Percentiles rank a stretch among this genome's conserved stretches.
Conservation (phyloP, 2,113 vertebrate species). For the Cisticola juncidis region DNA sequence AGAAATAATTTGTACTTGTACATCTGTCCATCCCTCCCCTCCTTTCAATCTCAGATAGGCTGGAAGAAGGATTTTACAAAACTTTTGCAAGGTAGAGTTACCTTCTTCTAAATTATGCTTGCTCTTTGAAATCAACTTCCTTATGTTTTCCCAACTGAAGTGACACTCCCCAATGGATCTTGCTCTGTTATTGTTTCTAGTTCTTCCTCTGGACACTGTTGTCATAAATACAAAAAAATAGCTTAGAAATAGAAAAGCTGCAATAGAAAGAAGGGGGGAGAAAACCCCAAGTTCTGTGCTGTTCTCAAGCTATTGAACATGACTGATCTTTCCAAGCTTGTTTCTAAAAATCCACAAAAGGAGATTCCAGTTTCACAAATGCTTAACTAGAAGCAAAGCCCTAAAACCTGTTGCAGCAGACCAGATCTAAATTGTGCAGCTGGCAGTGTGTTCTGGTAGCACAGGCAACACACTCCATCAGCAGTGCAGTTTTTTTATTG, state of each 20-base stretch:
- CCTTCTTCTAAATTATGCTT: background rate
- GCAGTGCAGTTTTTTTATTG: background rate
- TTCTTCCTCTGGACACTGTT: background rate
- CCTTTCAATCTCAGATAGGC: background rate
- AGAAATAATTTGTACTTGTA: background rate
- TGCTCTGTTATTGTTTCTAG: background rate
- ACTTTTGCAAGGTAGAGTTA: background rate
- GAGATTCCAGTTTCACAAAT: background rate
- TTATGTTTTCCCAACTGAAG: background rate
- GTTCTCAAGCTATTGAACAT: background rate
- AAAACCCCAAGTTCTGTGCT: accelerated
- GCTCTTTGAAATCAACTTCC: background rate
- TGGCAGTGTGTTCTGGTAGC: background rate
- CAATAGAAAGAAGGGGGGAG: background rate
- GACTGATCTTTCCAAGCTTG: background rate
- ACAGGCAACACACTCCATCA: background rate
- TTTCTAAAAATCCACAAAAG: background rate
- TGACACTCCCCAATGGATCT: background rate
- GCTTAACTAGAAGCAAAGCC: background rate
- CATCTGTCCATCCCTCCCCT: background rate
- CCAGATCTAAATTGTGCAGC: background rate
- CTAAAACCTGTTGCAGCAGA: background rate
- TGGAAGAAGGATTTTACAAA: background rate
- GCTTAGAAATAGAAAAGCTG: background rate
- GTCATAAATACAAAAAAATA: background rate